phyloP scores from a whole-genome alignment of 2,888 invertebrate genomes.

The Tetrapedia diversipes region DNA sequence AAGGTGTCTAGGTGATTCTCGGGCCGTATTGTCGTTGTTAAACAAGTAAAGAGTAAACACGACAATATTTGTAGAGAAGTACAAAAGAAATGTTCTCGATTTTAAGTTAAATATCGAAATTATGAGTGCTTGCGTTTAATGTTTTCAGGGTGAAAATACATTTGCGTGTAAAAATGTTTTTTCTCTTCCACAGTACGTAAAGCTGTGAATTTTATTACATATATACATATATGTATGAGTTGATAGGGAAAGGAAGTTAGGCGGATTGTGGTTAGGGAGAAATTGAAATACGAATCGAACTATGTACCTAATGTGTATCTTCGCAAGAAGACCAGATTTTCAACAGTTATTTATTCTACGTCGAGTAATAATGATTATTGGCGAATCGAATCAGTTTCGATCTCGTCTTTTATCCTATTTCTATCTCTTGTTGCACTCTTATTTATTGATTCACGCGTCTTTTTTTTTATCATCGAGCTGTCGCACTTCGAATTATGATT shows the following conservation, averaged over 20 bases:
- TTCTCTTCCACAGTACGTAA: slow-evolving; percentile 59
- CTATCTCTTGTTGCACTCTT: slow-evolving; percentile 81
- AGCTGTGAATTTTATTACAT: slow-evolving; percentile 55
- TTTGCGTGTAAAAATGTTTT: slow-evolving; percentile 45
- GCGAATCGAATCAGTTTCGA: slow-evolving; percentile 34
- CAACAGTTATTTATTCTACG: slow-evolving; percentile 67
- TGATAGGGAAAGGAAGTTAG: too few relatives aligned
- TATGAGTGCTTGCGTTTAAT: slow-evolving; percentile 52
- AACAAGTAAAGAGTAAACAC: slow-evolving; percentile 69
- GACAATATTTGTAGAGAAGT: slow-evolving; percentile 79
- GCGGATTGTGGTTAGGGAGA: not conserved
- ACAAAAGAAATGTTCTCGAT: slow-evolving; percentile 75
- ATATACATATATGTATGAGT: not conserved
- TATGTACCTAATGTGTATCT: slow-evolving; percentile 65
- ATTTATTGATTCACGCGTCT: slow-evolving; percentile 79
- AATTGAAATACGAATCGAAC: slow-evolving; percentile 59
- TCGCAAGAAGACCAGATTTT: slow-evolving; percentile 47
- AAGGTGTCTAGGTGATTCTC: too few relatives aligned
- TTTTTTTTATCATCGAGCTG: slow-evolving; percentile 66
- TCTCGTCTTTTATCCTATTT: slow-evolving; percentile 64
- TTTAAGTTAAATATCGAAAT: slow-evolving; percentile 56
- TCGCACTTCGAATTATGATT: slow-evolving; percentile 76
- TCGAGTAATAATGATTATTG: slow-evolving; percentile 45
- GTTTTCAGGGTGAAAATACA: slow-evolving; percentile 40
- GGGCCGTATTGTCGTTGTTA: slow-evolving; percentile 66